Evolutionary conservation across 2,888 invertebrate genomes (phyloP), one percentile per base, ranked within the genome.

Genomic region (Cryptophagus acutangulus): DNA sequence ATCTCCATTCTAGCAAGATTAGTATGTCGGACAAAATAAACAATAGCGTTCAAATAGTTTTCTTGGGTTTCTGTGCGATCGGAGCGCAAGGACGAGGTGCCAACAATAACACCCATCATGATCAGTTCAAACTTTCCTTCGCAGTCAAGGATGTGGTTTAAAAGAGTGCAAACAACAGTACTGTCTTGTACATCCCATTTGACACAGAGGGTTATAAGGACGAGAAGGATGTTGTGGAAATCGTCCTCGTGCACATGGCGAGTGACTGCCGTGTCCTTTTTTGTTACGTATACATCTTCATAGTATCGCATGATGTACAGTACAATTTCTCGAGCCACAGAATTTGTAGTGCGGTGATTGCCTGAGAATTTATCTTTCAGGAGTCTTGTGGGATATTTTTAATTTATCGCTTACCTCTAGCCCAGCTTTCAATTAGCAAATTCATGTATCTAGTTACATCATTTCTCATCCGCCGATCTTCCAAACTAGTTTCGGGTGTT

Each of bases 11-110:
- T 75, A 0, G 79, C 80, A 39, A 75, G 75, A 2, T 80, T 79
- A 1, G 89, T 86, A 61, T 88, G 87, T 57, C 85, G 79, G 51
- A 88, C 61, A 64, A 85, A 89, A 63, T 81, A 90, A 0, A 84
- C 78, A 52, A 87, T 65, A 0, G 87, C 89, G 43, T 81, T 75
- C 1, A 87, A 70, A 55, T 87, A 87, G 58, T 90, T 88, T 59
- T 87, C 84, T 63, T 82, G 76, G 59, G 79, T 80, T 49, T 76
- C 76, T n/a, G n/a, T n/a, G 59, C 87, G 89, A 65, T 90, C 89
- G 49, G 88, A 87, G 59, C 87, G 86, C 89, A 89, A 89, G 2
- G 89, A 89, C 1, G 87, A 84, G 17, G 82, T 80, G 0, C 90
- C 90, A 55, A 89, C 86, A 45, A 90, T 77, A 6, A 89, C 87